phyloP scores from a whole-genome alignment of 1,140 invertebrate genomes.

The Caenorhabditis remanei region DNA sequence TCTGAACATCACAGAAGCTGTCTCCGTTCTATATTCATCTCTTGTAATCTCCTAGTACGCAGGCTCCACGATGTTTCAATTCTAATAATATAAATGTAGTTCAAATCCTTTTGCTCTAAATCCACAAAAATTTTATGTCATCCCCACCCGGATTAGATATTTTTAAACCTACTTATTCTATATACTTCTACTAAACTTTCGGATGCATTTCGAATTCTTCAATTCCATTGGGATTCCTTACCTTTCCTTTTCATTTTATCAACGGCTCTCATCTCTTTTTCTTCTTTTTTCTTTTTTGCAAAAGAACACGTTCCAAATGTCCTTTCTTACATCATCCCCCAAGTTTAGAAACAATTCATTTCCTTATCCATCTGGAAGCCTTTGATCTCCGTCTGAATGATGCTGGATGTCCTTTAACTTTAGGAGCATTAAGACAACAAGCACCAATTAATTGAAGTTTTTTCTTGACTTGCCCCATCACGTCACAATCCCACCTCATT shows the following conservation, averaged over 20 bases:
- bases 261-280: slow-evolving; percentile 13
- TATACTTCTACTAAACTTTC: neutral
- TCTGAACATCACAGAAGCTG: too few species aligned
- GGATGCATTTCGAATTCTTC: neutral
- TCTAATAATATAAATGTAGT: too few species aligned
- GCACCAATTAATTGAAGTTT: slow-evolving; percentile 13
- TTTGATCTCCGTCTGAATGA: neutral
- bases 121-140: neutral
- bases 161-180: slow-evolving; percentile 3
- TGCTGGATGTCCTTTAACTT: neutral
- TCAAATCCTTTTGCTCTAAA: too few species aligned
- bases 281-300: neutral
- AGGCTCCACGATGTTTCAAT: too few species aligned
- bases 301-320: slow-evolving; percentile 19
- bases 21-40: too few species aligned
- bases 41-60: too few species aligned
- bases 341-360: neutral
- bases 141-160: neutral
- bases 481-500: slow-evolving; percentile 1
- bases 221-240: neutral
- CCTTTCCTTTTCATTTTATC: slow-evolving; percentile 16
- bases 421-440: neutral
- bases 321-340: neutral
- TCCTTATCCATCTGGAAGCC: neutral
- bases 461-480: neutral